phyloP scores from a whole-genome alignment of 2,888 invertebrate species.

The Litoditis marina region DNA sequence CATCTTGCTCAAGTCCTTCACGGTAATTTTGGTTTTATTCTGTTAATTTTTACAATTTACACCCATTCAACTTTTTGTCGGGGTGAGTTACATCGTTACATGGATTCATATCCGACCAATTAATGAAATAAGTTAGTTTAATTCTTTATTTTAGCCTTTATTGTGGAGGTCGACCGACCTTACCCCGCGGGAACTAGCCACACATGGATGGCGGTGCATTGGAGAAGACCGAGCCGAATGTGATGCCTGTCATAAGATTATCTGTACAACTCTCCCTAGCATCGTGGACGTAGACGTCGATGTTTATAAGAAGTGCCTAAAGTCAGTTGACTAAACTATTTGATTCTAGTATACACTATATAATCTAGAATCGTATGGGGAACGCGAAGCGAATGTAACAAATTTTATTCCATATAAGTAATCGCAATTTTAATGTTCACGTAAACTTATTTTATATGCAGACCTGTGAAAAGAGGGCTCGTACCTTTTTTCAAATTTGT shows the following conservation, averaged over 20 bases:
- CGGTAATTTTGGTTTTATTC: neutral
- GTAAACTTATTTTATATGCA: too few species aligned
- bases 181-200: constrained; percentile 30
- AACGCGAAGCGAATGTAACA: too few species aligned
- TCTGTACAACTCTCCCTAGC: constrained; percentile 25
- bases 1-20: neutral
- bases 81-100: too few species aligned
- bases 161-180: neutral
- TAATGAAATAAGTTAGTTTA: neutral
- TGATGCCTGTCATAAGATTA: constrained; percentile 19
- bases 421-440: too few species aligned
- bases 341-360: too few species aligned
- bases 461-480: too few species aligned
- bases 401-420: too few species aligned
- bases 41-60: neutral
- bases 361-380: too few species aligned
- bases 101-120: too few species aligned
- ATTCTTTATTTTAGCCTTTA: neutral
- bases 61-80: too few species aligned
- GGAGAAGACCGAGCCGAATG: constrained; percentile 27
- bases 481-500: too few species aligned
- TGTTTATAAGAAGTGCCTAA: constrained; percentile 23
- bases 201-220: constrained; percentile 30
- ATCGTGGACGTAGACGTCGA: constrained; percentile 25
- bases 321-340: too few species aligned